phyloP scores from a whole-genome alignment of 2,113 vertebrate species.

The Trinectes maculatus region DNA sequence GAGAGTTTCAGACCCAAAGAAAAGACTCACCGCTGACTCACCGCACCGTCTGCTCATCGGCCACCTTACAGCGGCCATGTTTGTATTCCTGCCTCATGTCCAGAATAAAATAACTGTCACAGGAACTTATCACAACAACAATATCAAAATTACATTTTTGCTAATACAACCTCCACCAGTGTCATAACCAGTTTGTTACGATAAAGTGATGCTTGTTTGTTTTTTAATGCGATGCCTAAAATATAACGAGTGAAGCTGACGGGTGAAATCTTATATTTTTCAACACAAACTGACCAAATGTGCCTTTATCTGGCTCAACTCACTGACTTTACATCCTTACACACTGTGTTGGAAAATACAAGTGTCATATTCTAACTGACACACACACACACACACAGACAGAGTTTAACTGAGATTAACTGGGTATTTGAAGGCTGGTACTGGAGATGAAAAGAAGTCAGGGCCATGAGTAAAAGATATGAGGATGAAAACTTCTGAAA shows the following conservation, averaged over 20 bases:
- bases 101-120: background rate
- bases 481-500: background rate
- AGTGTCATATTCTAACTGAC: constrained; percentile 45
- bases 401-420: constrained; percentile 49
- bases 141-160: background rate
- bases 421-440: constrained; percentile 37
- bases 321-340: constrained; percentile 21
- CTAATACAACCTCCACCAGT: background rate
- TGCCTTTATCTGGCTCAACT: constrained; percentile 2
- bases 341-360: constrained; percentile 2
- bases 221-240: background rate
- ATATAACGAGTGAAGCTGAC: constrained; percentile 1
- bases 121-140: background rate
- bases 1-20: too few species aligned
- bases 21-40: too few species aligned
- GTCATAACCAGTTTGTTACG: background rate
- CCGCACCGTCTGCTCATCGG: background rate
- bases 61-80: background rate
- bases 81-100: background rate
- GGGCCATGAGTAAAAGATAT: background rate
- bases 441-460: background rate
- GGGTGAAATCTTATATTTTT: constrained; percentile 5
- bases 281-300: background rate
- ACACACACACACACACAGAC: constrained; percentile 46
- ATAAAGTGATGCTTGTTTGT: constrained; percentile 10